Evolutionary conservation across 2,113 vertebrate genomes (phyloP).

Genomic region (Hirundichthys speculiger): DNA sequence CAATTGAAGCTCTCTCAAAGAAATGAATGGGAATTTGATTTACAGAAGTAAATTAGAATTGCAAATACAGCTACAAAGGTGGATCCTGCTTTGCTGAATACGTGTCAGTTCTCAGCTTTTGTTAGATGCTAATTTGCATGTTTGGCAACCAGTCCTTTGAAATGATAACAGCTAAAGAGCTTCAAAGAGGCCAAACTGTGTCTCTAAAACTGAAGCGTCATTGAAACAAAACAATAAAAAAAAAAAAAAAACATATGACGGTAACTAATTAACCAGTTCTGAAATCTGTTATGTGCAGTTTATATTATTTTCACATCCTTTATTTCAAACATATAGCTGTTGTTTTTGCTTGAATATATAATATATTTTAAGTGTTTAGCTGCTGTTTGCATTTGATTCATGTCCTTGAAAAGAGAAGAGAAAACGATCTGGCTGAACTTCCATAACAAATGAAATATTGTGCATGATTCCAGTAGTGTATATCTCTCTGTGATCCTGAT

Average conservation of each 20-base stretch:
- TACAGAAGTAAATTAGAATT: slow-evolving; percentile 20
- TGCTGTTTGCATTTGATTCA: slow-evolving; percentile 13
- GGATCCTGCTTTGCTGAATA: background rate
- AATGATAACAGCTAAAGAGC: slow-evolving; percentile 16
- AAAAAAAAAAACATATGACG: background rate
- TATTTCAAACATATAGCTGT: no score
- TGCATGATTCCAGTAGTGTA: slow-evolving; percentile 41
- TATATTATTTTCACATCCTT: background rate
- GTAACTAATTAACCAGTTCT: no score
- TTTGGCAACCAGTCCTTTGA: slow-evolving; percentile 16
- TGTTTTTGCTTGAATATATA: background rate
- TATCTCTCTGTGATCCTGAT: slow-evolving; percentile 5
- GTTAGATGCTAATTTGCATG: slow-evolving; percentile 7
- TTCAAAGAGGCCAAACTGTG: background rate
- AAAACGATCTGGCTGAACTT: no score
- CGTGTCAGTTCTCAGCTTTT: slow-evolving; percentile 6
- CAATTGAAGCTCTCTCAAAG: background rate
- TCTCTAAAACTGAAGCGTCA: background rate
- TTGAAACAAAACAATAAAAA: background rate
- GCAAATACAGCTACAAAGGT: slow-evolving; percentile 18
- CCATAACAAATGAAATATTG: background rate
- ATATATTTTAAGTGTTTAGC: background rate
- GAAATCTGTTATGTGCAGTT: background rate
- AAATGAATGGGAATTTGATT: background rate
- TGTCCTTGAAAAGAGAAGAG: background rate